Conservation (phyloP, 2,888 invertebrate species). For the Aplocera efformata region DNA sequence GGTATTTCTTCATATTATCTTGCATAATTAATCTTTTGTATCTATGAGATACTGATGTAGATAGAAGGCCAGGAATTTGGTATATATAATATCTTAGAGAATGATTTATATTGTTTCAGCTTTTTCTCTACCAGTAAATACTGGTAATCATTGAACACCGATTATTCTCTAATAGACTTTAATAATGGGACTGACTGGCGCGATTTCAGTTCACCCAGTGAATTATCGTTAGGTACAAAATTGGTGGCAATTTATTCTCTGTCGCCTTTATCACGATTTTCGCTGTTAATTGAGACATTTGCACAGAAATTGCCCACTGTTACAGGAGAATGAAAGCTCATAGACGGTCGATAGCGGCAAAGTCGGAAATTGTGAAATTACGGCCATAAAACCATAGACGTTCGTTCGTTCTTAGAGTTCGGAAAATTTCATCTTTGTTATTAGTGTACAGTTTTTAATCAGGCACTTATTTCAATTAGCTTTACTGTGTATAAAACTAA, state of each 20-base stretch:
- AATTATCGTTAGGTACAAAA: constrained; percentile 57
- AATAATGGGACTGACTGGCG: constrained; percentile 33
- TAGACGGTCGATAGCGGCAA: constrained; percentile 31
- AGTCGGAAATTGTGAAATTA: constrained; percentile 31
- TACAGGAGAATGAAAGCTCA: constrained; percentile 37
- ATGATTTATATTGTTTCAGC: no score
- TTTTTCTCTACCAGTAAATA: constrained; percentile 15
- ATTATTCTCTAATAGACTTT: constrained; percentile 41
- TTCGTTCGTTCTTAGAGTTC: no score
- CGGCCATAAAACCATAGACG: constrained; percentile 20
- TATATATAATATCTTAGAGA: no score
- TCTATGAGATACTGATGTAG: no score
- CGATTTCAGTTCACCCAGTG: constrained; percentile 45
- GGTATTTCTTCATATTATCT: no score
- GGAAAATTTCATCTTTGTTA: no score
- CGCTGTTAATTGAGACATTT: constrained; percentile 70
- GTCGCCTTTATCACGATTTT: constrained; percentile 62
- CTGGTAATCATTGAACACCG: constrained; percentile 30
- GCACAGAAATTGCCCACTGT: constrained; percentile 55
- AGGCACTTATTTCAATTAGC: no score
- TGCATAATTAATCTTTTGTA: no score
- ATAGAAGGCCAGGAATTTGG: no score
- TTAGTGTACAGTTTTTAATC: no score
- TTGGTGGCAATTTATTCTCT: constrained; percentile 57
- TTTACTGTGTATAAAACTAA: no score